Evolutionary conservation across 92 coral and sea anemone genomes (phyloP), one percentile per base, ranked within the genome.

Genomic region (Epizoanthus stellaris): DNA sequence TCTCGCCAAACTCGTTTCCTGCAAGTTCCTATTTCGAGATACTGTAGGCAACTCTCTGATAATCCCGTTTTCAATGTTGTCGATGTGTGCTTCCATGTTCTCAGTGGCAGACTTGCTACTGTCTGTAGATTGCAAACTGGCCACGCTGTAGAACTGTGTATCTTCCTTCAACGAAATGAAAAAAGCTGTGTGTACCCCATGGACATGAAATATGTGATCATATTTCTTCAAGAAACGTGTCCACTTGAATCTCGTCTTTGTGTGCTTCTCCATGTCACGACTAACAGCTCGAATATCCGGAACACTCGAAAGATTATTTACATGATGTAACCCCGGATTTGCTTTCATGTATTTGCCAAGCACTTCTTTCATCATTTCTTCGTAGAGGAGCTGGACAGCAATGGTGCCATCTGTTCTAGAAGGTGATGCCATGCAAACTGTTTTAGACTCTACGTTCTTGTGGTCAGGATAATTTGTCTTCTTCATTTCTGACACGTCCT

Each of bases 141-240:
- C 25, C 25, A 23, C 53, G 13, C 23, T 4, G 34, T 42, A 49
- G 42, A 4, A 3, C 30, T 21, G 42, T 6, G 45, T 52, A 40
- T 23, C 25, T 23, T 70, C 75, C 45, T 15, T 47, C 47, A 72
- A 72, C 10, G 76, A 72, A 19, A 72, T 19, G 76, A 25, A n/a
- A 19, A 17, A 20, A 42, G 3, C 52, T 30, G 8, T 71, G 1
- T 15, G 21, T 19, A 15, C 36, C 38, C 17, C 76, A n/a, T 71
- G 58, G 15, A 71, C 19, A 17, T 45, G 36, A 47, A 71, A 71
- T 14, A 71, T 53, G 21, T 71, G 36, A n/a, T 5, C 14, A 47
- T 71, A 42, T 13, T 11, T 71, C n/a, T 15, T 43, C 1, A 71
- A 21, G 40, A 71, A 71, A 45, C 59, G 19, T 9, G 2, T 40